These are phyloP conservation scores for Pavo muticus DNA, from an alignment of 2,113 vertebrate species.

Conservation along the genomic window DNA sequence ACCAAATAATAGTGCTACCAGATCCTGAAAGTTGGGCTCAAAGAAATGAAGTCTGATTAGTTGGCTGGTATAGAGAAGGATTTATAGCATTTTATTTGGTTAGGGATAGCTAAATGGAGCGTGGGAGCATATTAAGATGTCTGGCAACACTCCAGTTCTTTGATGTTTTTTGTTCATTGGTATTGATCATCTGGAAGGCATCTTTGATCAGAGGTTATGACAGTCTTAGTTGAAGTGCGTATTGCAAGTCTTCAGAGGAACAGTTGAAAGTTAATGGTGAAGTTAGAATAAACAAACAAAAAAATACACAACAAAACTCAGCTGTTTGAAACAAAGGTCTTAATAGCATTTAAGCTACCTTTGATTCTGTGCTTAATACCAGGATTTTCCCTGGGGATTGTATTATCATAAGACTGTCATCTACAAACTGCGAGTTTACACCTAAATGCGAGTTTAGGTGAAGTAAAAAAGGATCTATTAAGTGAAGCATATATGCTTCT, in stretches of 20 bases:
- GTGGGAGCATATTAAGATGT: not conserved
- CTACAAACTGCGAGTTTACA: not conserved
- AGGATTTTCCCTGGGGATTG: not conserved
- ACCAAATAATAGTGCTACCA: not conserved
- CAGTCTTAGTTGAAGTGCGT: not conserved
- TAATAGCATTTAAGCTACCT: not conserved
- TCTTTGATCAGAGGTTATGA: constrained; percentile 14
- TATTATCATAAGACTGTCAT: not conserved
- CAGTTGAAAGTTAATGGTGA: not conserved
- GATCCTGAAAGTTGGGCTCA: not conserved
- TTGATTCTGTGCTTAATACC: not conserved
- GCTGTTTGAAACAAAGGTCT: not conserved
- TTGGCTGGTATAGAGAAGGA: not conserved
- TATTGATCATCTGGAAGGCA: not conserved
- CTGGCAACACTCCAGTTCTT: not conserved
- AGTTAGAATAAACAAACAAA: not conserved
- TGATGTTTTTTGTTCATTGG: not conserved
- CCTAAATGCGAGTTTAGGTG: not conserved
- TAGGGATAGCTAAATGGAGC: not conserved
- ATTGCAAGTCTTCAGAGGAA: not conserved
- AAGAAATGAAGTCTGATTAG: not conserved
- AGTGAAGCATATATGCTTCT: not conserved
- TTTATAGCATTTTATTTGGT: constrained; percentile 26
- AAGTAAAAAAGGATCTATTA: not conserved
- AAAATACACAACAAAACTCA: not conserved